Evolutionary conservation across 2,888 invertebrate genomes (phyloP).

Genomic region (Calameuta idolon): DNA sequence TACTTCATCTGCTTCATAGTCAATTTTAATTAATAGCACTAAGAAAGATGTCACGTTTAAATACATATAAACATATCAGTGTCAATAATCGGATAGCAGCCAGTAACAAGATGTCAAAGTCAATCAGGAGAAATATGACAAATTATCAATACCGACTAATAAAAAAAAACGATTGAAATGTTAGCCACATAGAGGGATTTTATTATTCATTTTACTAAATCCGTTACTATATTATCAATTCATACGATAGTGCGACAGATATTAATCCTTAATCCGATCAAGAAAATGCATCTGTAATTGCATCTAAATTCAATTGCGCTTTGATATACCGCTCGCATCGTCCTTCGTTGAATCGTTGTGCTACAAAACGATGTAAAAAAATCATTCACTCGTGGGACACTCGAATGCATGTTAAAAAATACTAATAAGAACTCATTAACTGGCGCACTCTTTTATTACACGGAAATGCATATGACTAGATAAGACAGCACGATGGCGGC

Average conservation of each 20-base stretch:
- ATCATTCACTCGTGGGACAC: not conserved
- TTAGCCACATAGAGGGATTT: not conserved
- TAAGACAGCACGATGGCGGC: slow-evolving; percentile 26
- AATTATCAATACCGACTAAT: not conserved
- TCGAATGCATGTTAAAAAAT: not conserved
- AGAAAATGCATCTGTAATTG: not conserved
- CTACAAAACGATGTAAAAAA: not conserved
- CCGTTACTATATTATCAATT: not conserved
- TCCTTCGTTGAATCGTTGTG: not conserved
- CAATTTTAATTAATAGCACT: not conserved
- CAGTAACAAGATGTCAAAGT: not conserved
- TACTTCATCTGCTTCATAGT: not conserved
- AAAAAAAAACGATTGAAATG: not conserved
- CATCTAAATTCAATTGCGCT: not conserved
- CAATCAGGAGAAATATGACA: not conserved
- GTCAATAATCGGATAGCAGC: not conserved
- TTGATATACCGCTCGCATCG: not conserved
- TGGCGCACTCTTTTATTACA: slow-evolving; percentile 26
- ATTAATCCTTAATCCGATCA: not conserved
- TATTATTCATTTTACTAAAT: not conserved
- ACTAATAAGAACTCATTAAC: not conserved
- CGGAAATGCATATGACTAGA: slow-evolving; percentile 32
- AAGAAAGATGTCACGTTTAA: not conserved
- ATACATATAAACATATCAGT: not conserved
- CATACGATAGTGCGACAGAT: not conserved